Evolutionary conservation across 2,113 vertebrate genomes (phyloP).

Genomic region (Morone saxatilis): DNA sequence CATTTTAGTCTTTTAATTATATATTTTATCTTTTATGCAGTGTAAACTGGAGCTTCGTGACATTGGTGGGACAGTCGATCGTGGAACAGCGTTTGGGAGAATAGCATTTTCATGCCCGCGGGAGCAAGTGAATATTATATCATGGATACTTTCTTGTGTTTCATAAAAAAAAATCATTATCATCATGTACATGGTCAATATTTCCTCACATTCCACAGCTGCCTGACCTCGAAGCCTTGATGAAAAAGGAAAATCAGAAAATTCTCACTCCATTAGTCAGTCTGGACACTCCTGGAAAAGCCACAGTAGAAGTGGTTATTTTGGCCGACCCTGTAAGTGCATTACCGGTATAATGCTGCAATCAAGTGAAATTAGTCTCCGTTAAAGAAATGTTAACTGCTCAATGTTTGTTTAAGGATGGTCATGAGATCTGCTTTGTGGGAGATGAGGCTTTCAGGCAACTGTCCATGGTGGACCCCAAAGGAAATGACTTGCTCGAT

Average conservation of each 20-base stretch:
- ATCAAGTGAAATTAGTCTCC: neutral
- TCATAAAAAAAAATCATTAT: neutral
- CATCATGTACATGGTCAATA: neutral
- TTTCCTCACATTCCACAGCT: slow-evolving; percentile 81
- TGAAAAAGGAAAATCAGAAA: slow-evolving; percentile 92
- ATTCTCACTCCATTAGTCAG: slow-evolving; percentile 94
- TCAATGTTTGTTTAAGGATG: slow-evolving; percentile 84
- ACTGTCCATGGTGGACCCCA: slow-evolving; percentile 90
- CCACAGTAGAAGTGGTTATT: slow-evolving; percentile 97
- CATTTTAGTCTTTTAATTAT: neutral
- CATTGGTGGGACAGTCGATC: slow-evolving; percentile 85
- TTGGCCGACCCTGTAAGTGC: slow-evolving; percentile 94
- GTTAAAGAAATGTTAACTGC: neutral
- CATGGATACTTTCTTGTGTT: neutral
- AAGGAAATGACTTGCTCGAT: slow-evolving; percentile 88
- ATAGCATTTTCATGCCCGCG: slow-evolving; percentile 95
- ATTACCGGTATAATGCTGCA: neutral
- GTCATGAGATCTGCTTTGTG: slow-evolving; percentile 98
- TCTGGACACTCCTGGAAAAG: slow-evolving; percentile 96
- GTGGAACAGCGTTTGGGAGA: slow-evolving; percentile 93
- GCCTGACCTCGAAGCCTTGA: slow-evolving; percentile 87
- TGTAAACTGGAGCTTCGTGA: slow-evolving; percentile 92
- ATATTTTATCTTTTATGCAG: slow-evolving; percentile 74
- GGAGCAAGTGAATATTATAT: slow-evolving; percentile 85
- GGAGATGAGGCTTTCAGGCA: slow-evolving; percentile 94